Conservation (phyloP, 2,888 invertebrate genomes). For the Drosophila seclusa region DNA sequence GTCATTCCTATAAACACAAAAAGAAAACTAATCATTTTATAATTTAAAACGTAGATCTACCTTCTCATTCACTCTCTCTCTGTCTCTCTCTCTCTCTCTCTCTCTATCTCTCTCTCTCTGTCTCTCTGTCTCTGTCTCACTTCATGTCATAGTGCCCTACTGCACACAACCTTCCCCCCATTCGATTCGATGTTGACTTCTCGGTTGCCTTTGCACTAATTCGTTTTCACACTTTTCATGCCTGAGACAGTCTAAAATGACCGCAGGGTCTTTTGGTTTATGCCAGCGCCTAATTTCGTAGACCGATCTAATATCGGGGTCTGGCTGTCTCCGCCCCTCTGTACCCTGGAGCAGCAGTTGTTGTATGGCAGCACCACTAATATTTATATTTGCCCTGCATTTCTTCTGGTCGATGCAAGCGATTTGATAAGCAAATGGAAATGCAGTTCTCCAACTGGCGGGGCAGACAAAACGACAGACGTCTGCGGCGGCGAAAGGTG, state of each 20-base stretch:
- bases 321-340: slow-evolving; percentile 26
- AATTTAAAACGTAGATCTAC: neutral
- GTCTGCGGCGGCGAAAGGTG: slow-evolving; percentile 70
- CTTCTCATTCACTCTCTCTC: neutral
- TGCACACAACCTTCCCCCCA: neutral
- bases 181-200: slow-evolving; percentile 5
- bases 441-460: slow-evolving; percentile 39
- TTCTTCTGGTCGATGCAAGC: slow-evolving; percentile 66
- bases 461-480: neutral
- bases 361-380: slow-evolving; percentile 42
- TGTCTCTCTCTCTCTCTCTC: neutral
- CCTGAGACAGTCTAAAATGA: slow-evolving; percentile 56
- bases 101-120: no score
- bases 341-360: slow-evolving; percentile 31
- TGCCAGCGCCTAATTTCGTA: slow-evolving; percentile 67
- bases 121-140: neutral
- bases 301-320: slow-evolving; percentile 51
- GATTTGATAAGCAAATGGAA: slow-evolving; percentile 76
- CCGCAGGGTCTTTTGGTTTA: slow-evolving; percentile 55
- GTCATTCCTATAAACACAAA: neutral
- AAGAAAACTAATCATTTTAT: neutral
- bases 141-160: slow-evolving; percentile 47
- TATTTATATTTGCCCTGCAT: slow-evolving; percentile 81
- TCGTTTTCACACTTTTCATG: slow-evolving; percentile 79
- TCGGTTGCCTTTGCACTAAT: slow-evolving; percentile 55